Conservation (phyloP, 2,888 invertebrate genomes). For the Rhagonycha lutea region DNA sequence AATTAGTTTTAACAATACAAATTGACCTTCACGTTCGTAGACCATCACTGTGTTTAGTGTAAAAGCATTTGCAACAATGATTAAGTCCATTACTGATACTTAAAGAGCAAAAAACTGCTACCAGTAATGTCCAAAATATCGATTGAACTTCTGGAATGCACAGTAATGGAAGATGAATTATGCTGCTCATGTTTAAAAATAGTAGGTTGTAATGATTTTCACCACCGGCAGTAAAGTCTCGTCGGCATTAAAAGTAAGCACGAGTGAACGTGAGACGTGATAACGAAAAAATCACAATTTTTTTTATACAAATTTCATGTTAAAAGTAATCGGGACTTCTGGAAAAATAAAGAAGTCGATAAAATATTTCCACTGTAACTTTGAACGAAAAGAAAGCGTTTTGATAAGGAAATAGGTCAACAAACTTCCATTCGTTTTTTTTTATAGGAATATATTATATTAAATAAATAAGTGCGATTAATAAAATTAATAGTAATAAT, state of each 20-base stretch:
- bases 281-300: neutral
- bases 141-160: neutral
- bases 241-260: too few relatives aligned
- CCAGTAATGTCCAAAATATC: neutral
- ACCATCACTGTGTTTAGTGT: neutral
- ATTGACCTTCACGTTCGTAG: neutral
- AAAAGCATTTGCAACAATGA: too few relatives aligned
- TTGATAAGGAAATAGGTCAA: slow-evolving; percentile 1
- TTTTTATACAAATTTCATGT: neutral
- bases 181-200: too few relatives aligned
- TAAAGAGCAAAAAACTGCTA: neutral
- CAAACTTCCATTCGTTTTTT: neutral
- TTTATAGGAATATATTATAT: neutral
- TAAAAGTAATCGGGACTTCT: too few relatives aligned
- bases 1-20: neutral
- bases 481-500: neutral
- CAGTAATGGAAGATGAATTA: too few relatives aligned
- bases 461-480: neutral
- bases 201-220: too few relatives aligned
- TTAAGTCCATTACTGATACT: neutral
- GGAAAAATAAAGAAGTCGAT: neutral
- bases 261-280: too few relatives aligned
- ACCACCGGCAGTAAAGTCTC: too few relatives aligned
- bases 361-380: neutral
- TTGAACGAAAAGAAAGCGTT: neutral